Conservation (phyloP, 2,888 invertebrate species). For the Heliconius cydno region DNA sequence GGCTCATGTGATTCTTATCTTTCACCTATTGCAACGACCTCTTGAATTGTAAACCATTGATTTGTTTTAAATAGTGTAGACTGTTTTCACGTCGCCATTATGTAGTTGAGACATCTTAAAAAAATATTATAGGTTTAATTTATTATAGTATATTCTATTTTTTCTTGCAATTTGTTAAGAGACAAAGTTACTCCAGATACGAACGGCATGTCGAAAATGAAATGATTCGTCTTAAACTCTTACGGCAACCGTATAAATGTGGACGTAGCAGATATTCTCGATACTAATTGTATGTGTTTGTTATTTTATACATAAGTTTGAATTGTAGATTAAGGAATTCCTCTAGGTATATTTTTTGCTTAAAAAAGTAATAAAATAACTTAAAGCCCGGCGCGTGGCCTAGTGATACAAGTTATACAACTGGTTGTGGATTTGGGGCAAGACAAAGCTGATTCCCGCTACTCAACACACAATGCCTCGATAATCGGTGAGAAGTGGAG, state of each 20-base stretch:
- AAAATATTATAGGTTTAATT: neutral
- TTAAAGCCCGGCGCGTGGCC: too few relatives aligned
- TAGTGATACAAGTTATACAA: too few relatives aligned
- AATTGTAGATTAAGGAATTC: neutral
- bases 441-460: too few relatives aligned
- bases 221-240: too few relatives aligned
- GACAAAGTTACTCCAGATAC: neutral
- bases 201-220: neutral
- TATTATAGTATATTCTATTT: neutral
- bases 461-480: too few relatives aligned
- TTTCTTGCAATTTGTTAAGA: neutral
- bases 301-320: too few relatives aligned
- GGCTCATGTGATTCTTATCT: slow-evolving; percentile 63
- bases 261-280: neutral
- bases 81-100: too few relatives aligned
- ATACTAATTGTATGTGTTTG: neutral
- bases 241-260: neutral
- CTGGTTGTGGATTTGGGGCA: too few relatives aligned
- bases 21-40: slow-evolving; percentile 47
- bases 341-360: neutral
- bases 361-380: too few relatives aligned
- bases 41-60: slow-evolving; percentile 36
- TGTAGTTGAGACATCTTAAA: neutral
- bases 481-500: too few relatives aligned
- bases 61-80: slow-evolving; percentile 3